Base-by-base conservation (phyloP, 2,888 invertebrate genomes). In the Oconnorella tubifera region DNA sequence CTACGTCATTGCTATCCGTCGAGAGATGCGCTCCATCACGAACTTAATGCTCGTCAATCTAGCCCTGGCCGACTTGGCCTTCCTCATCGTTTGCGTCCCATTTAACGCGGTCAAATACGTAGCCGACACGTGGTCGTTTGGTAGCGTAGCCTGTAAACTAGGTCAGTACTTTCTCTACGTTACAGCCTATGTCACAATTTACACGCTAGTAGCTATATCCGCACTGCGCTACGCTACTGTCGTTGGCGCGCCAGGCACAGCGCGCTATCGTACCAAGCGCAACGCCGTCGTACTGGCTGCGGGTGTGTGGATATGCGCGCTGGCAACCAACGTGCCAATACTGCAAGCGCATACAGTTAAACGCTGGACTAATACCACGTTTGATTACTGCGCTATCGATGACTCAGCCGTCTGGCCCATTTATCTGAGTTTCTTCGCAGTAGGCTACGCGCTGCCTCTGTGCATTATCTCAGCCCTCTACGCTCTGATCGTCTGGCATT, bases 361-460 rank as follows among this genome's bases (percentile, higher is more conserved):
- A 56, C n/a, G n/a, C n/a, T n/a, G n/a, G n/a, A 56, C 33, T n/a
- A n/a, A n/a, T n/a, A n/a, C 31, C 32, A 48, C 56, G 4, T 63
- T 58, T 33, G 27, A 14, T 25, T 63, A 63, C 63, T 63, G 63
- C 59, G 63, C 58, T 31, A 40, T 63, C 49, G 48, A 33, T 25
- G 19, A 14, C 27, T 25, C 32, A 3, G 62, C 67, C 23, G 53
- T 68, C 1, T 56, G 57, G 25, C 40, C 50, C 19, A 27, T 65
- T 23, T 59, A 65, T 29, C 31, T 62, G 33, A 59, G 58, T 19
- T 68, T 68, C 65, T 64, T 64, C 58, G 55, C 64, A 29, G 59
- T 67, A 40, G 64, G 59, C 57, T 67, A 67, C 59, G 67, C 67
- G 19, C 57, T 67, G 29, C 67, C 67, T 23, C 56, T 65, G 49